These are phyloP conservation scores for Mayetiola destructor DNA, from an alignment of 2,888 invertebrate species.

Conservation along the genomic window DNA sequence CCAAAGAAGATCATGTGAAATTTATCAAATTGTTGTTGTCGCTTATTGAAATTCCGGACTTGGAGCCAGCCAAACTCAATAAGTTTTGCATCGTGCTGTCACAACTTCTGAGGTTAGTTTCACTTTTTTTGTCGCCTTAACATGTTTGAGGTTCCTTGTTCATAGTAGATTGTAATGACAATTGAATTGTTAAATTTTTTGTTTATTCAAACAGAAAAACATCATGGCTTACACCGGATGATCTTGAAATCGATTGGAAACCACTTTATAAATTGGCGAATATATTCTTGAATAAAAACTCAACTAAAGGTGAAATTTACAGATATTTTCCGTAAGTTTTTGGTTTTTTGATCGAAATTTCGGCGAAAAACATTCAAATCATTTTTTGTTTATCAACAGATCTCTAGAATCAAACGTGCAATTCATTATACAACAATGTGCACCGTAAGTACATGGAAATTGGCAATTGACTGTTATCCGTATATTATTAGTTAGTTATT, in stretches of 20 bases:
- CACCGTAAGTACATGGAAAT: constrained; percentile 17
- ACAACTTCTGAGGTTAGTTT: constrained; percentile 19
- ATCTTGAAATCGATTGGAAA: constrained; percentile 70
- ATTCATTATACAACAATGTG: constrained; percentile 19
- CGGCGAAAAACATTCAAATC: background rate
- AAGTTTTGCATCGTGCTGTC: constrained; percentile 29
- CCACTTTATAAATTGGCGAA: constrained; percentile 48
- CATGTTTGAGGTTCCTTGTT: no score
- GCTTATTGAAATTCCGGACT: constrained; percentile 55
- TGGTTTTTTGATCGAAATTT: background rate
- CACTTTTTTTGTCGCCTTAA: no score
- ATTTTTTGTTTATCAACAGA: constrained; percentile 16
- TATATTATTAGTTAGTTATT: background rate
- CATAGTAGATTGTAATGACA: background rate
- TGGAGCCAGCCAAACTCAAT: constrained; percentile 59
- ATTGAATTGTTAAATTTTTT: background rate
- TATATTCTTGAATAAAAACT: constrained; percentile 20
- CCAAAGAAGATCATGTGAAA: constrained; percentile 75
- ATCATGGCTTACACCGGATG: constrained; percentile 58
- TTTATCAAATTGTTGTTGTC: constrained; percentile 68
- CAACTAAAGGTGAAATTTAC: constrained; percentile 20
- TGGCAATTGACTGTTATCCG: background rate
- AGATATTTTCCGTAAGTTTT: constrained; percentile 38
- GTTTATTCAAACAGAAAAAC: constrained; percentile 60
- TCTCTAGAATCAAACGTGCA: constrained; percentile 19